phyloP scores from a whole-genome alignment of 2,888 invertebrate genomes.

The Mactromeris polynyma region DNA sequence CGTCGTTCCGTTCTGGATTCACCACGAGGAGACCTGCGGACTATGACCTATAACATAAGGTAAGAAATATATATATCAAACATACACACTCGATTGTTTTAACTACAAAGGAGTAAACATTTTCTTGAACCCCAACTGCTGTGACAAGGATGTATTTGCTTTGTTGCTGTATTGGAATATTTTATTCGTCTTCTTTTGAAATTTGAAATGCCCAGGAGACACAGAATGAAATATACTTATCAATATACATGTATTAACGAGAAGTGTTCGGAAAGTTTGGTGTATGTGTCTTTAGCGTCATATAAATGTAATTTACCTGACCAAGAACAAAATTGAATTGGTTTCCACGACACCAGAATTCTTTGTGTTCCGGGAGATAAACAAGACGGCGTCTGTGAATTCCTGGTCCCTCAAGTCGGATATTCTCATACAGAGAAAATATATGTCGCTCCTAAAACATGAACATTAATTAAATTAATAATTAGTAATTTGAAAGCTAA shows the following conservation, averaged over 20 bases:
- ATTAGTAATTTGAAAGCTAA: too few species aligned
- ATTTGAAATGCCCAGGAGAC: too few species aligned
- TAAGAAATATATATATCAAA: too few species aligned
- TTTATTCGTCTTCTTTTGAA: too few species aligned
- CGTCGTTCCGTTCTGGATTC: conserved; percentile 14
- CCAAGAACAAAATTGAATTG: conserved; percentile 49
- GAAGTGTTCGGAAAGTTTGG: too few species aligned
- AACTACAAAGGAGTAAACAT: neutral
- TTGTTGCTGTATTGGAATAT: too few species aligned
- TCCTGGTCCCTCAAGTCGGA: conserved; percentile 32
- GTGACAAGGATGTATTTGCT: too few species aligned
- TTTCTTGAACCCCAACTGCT: neutral
- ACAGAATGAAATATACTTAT: too few species aligned
- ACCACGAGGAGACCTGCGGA: neutral
- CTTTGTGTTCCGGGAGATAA: conserved; percentile 58
- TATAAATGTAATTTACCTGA: conserved; percentile 49
- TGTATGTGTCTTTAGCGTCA: too few species aligned
- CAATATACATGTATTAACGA: too few species aligned
- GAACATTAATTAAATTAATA: neutral
- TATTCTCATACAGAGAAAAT: conserved; percentile 50
- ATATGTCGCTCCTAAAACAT: conserved; percentile 53
- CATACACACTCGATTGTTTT: neutral
- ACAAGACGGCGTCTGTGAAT: neutral
- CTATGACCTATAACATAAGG: neutral
- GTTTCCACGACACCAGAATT: conserved; percentile 70